Conservation (phyloP, 30 jellyfish, hydroid and myxozoan genomes). For the Aurelia aurita complex sp. Pacific region DNA sequence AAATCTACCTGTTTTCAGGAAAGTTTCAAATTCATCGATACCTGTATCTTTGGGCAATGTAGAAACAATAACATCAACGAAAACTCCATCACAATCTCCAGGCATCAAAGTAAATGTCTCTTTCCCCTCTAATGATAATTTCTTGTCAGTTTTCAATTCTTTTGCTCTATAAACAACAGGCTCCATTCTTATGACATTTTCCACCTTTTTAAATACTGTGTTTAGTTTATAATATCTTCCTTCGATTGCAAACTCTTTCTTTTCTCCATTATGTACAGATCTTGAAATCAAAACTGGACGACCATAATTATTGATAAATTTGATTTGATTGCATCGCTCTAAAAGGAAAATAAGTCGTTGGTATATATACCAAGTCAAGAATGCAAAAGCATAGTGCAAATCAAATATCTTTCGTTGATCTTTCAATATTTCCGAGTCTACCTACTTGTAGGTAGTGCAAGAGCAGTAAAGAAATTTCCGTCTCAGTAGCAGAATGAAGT, state of each 20-base stretch:
- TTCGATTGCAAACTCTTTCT: slow-evolving; percentile 24
- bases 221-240: slow-evolving; percentile 51
- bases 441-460: no score
- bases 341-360: neutral
- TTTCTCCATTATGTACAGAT: slow-evolving; percentile 17
- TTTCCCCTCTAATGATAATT: slow-evolving; percentile 25
- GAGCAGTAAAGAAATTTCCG: no score
- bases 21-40: neutral
- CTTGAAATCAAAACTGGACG: slow-evolving; percentile 47
- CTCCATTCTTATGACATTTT: slow-evolving; percentile 31
- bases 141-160: slow-evolving; percentile 4
- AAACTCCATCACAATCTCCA: slow-evolving; percentile 74
- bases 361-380: no score
- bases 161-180: slow-evolving; percentile 67
- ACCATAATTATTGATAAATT: slow-evolving; percentile 59
- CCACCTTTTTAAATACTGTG: slow-evolving; percentile 43
- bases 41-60: slow-evolving; percentile 26
- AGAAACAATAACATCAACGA: slow-evolving; percentile 55
- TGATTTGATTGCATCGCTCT: slow-evolving; percentile 72
- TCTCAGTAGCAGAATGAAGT: no score
- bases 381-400: no score
- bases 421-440: no score
- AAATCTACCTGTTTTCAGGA: no score
- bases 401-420: no score
- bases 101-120: slow-evolving; percentile 64